Evolutionary conservation across 2,113 vertebrate genomes (phyloP), one percentile per base, ranked within the genome.

Genomic region (Cranoglanis bouderius): DNA sequence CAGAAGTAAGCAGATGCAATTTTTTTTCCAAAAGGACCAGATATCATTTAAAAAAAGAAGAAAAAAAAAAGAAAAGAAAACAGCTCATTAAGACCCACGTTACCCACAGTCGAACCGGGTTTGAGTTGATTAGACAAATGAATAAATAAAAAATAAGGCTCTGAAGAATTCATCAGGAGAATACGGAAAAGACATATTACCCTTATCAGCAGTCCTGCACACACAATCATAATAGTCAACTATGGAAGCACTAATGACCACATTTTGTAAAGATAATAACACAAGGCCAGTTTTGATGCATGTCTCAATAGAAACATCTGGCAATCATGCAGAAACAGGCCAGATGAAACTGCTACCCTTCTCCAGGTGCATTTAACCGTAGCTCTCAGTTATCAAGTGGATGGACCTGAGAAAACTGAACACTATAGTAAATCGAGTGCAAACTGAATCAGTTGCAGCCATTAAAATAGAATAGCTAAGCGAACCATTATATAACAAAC

Each of bases 101-200:
- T 32, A 86, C 40, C 35, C 55, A 12, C 40, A 46, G 85, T 78
- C 51, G 82, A 86, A 84, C 55, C 70, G 24, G 18, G 43, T 55
- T 70, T 83, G 43, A 82, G 85, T 16, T 40, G 26, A 61, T 78
- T 63, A 65, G 59, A 85, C 16, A 16, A 57, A 14, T 57, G 46
- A 57, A 40, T 40, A 84, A 80, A 59, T 51, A 87, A 84, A 84
- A 84, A 67, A 40, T 6, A 10, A 21, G 18, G 43, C 46, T 57
- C 32, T 82, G 19, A 82, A 82, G 10, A 81, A 53, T 55, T 53
- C 8, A 78, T 29, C 2, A 51, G 0, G 29, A 32, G 13, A 55
- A 59, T 6, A 82, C 57, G 6, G 9, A 80, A 49, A 6, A n/a
- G 49, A 32, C 75, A 49, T 1, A 74, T n/a, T 49, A 49, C 75